Conservation (phyloP, 2,888 invertebrate genomes). For the Ecliptopera silaceata region DNA sequence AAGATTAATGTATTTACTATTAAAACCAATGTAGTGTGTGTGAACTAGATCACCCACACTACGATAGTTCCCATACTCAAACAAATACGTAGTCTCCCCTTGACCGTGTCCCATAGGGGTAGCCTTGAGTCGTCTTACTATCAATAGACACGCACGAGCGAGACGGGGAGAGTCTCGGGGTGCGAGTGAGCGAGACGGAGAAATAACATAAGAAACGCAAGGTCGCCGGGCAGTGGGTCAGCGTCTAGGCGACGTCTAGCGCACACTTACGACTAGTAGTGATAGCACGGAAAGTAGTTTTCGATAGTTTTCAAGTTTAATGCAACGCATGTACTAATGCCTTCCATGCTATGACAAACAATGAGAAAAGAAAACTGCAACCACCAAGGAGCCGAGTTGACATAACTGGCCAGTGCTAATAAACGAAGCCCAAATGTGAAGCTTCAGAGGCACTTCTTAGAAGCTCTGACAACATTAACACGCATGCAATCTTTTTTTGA, state of each 20-base stretch:
- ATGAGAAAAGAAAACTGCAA: slow-evolving; percentile 6
- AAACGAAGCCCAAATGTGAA: slow-evolving; percentile 23
- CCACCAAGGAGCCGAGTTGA: slow-evolving; percentile 18
- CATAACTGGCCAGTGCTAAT: slow-evolving; percentile 35
- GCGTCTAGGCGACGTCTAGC: slow-evolving; percentile 80
- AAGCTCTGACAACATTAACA: slow-evolving; percentile 2
- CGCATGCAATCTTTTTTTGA: neutral
- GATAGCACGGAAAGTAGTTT: slow-evolving; percentile 47
- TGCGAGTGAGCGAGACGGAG: slow-evolving; percentile 56
- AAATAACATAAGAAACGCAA: slow-evolving; percentile 80
- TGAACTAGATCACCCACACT: no score
- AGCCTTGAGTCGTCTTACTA: slow-evolving; percentile 68
- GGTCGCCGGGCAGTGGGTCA: slow-evolving; percentile 81
- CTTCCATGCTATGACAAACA: neutral
- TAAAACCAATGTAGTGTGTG: no score
- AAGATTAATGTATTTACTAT: neutral
- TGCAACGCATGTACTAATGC: neutral
- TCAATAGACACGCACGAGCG: slow-evolving; percentile 68
- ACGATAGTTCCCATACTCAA: neutral
- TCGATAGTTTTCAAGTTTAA: slow-evolving; percentile 11
- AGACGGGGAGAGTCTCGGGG: slow-evolving; percentile 42
- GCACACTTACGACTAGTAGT: slow-evolving; percentile 63
- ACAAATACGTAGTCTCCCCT: slow-evolving; percentile 25
- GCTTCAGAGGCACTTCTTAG: slow-evolving; percentile 27
- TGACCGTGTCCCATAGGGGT: slow-evolving; percentile 40